Evolutionary conservation across 2,888 invertebrate species (phyloP).

Genomic region (Tenodera sinensis): DNA sequence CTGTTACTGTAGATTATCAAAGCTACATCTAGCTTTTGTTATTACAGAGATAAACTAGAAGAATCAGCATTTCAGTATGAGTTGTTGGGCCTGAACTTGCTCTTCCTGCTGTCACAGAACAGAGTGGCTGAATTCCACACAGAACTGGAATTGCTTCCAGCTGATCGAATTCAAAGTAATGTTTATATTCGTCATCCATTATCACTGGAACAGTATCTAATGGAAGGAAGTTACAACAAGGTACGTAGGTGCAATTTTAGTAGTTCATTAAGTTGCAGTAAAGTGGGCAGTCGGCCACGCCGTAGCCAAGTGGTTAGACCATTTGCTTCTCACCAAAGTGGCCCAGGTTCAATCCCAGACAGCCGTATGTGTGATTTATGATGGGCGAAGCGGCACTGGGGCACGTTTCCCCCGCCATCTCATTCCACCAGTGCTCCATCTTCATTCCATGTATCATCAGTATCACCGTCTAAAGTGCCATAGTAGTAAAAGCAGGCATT

Average conservation of each 20-base stretch:
- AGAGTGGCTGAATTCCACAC: conserved; percentile 98
- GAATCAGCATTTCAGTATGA: conserved; percentile 94
- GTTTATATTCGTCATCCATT: conserved; percentile 93
- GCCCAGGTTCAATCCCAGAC: no score
- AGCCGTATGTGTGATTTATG: no score
- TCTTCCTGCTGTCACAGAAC: conserved; percentile 92
- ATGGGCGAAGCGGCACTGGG: no score
- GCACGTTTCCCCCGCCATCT: no score
- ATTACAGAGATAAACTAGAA: conserved; percentile 69
- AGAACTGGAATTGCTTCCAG: conserved; percentile 88
- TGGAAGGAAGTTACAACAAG: conserved; percentile 99
- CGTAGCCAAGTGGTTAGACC: no score
- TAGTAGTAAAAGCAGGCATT: no score
- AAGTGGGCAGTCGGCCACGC: no score
- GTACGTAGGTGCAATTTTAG: conserved; percentile 43
- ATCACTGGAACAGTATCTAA: conserved; percentile 94
- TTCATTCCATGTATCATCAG: no score
- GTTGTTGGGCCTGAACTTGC: conserved; percentile 86
- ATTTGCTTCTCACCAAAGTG: no score
- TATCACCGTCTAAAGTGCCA: no score
- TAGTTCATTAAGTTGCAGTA: no score
- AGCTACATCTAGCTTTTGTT: neutral
- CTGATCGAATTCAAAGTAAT: conserved; percentile 87
- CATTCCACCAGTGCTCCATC: no score
- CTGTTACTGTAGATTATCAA: neutral